Conservation (phyloP, 2,888 invertebrate genomes). For the Drosophila pegasa region DNA sequence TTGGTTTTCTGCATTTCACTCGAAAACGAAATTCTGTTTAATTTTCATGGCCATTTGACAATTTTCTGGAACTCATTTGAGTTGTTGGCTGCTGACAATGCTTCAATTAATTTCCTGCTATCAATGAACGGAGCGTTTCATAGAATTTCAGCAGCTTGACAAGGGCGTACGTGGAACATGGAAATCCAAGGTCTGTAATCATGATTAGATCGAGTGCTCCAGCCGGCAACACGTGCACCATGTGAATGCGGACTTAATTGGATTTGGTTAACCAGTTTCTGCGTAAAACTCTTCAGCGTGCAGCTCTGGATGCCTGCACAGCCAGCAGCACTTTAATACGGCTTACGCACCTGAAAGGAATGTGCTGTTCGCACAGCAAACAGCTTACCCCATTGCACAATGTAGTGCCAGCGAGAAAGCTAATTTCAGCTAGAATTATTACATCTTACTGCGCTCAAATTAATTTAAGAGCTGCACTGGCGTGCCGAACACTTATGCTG, state of each 20-base stretch:
- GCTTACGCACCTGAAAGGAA: background rate
- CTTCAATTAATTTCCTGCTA: constrained; percentile 26
- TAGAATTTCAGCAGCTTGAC: background rate
- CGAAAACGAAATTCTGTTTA: background rate
- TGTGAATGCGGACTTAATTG: constrained; percentile 63
- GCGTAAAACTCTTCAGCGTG: constrained; percentile 32
- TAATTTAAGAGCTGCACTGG: background rate
- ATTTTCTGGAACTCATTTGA: background rate
- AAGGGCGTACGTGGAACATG: background rate
- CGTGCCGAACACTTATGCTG: background rate
- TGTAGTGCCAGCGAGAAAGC: background rate
- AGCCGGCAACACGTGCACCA: constrained; percentile 10
- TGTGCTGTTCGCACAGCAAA: background rate
- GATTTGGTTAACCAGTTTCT: constrained; percentile 38
- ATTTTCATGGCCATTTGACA: background rate
- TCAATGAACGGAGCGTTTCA: constrained; percentile 3
- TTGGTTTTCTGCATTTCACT: background rate
- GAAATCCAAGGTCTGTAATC: background rate
- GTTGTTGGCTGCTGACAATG: background rate
- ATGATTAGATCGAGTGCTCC: background rate
- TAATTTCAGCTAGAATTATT: background rate
- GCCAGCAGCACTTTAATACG: background rate
- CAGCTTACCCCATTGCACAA: background rate
- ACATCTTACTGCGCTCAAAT: too few species aligned
- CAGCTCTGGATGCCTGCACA: constrained; percentile 3